phyloP scores from a whole-genome alignment of 2,888 invertebrate species.

The Drosophila nr. perissopoda region DNA sequence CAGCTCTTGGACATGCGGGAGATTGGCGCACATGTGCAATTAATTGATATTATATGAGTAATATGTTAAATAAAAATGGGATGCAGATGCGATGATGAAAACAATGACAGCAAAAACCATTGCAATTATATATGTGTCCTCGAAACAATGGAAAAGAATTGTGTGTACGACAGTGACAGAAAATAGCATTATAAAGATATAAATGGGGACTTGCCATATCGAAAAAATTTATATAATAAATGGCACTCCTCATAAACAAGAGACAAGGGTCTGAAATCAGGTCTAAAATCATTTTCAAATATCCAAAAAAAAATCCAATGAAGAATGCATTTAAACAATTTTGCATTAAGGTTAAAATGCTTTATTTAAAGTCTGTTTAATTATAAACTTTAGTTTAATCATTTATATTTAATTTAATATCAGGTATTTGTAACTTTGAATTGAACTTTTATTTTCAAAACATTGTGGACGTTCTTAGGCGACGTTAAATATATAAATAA shows the following conservation, averaged over 20 bases:
- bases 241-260: neutral
- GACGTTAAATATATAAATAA: neutral
- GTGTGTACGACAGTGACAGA: conserved; percentile 10
- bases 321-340: neutral
- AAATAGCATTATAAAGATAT: neutral
- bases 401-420: neutral
- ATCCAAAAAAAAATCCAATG: neutral
- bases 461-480: neutral
- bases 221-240: neutral
- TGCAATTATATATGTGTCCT: conserved; percentile 59
- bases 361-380: neutral
- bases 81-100: conserved; percentile 47
- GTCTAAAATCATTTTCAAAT: neutral
- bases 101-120: conserved; percentile 44
- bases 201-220: neutral
- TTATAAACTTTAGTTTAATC: neutral
- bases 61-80: conserved; percentile 72
- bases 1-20: conserved; percentile 45
- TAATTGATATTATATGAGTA: conserved; percentile 80
- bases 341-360: neutral
- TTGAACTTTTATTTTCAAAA: neutral
- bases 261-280: neutral
- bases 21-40: conserved; percentile 64
- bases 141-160: conserved; percentile 31
- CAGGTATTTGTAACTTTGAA: neutral